phyloP scores from a whole-genome alignment of 2,113 vertebrate species.

The Periophthalmodon schlosseri region DNA sequence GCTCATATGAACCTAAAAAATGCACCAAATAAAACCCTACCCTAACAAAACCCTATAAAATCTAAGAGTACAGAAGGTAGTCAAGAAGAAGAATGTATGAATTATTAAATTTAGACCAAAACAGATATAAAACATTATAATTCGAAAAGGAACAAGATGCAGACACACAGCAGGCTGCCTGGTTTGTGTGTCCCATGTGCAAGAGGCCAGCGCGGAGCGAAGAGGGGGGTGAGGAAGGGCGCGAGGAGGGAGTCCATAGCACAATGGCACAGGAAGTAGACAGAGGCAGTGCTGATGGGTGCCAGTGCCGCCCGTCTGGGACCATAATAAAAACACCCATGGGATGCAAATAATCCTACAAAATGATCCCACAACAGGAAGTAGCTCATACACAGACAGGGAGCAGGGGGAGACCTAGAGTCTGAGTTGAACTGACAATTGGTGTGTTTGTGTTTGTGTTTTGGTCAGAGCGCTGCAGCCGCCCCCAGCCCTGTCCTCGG shows the following conservation, averaged over 20 bases:
- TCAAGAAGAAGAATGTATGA: no score
- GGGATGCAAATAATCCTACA: conserved; percentile 63
- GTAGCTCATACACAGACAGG: conserved; percentile 19
- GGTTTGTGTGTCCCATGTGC: conserved; percentile 33
- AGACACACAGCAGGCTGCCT: conserved; percentile 20
- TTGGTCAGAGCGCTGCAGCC: conserved; percentile 93
- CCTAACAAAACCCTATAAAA: no score
- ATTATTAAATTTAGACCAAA: no score
- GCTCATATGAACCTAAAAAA: no score
- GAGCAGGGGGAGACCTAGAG: conserved; percentile 20
- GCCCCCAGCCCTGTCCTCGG: conserved; percentile 94
- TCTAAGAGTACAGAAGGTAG: no score
- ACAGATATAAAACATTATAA: background rate
- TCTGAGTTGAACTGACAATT: conserved; percentile 23
- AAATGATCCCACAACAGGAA: conserved; percentile 51
- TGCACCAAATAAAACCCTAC: no score
- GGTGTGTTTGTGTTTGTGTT: conserved; percentile 19
- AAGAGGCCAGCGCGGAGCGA: conserved; percentile 30
- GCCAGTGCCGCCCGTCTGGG: conserved; percentile 64
- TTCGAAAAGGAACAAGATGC: conserved; percentile 7
- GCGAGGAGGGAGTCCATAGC: conserved; percentile 15
- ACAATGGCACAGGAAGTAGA: conserved; percentile 69
- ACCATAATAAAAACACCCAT: conserved; percentile 62
- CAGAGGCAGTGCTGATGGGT: conserved; percentile 59
- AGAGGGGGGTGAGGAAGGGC: conserved; percentile 16